Evolutionary conservation across 2,888 invertebrate species (phyloP).

Genomic region (Epinotia nisella): DNA sequence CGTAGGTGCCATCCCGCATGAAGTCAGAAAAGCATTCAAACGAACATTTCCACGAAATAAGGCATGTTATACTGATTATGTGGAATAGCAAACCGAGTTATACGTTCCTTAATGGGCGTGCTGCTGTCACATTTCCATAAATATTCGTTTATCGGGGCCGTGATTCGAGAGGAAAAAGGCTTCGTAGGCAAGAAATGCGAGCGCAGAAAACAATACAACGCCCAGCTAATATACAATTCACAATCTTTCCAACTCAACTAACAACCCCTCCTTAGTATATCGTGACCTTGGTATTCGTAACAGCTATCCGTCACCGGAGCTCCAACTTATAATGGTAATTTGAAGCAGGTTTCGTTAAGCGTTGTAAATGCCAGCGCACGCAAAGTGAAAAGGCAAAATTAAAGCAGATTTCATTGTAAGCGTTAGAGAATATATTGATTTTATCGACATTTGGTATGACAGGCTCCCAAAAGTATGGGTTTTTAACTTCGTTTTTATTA

Average conservation of each 20-base stretch:
- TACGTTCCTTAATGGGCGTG: conserved; percentile 32
- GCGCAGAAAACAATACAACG: conserved; percentile 55
- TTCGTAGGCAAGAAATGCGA: conserved; percentile 55
- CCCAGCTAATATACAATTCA: not conserved
- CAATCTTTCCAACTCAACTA: not conserved
- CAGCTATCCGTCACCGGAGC: not conserved
- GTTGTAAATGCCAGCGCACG: conserved; percentile 11
- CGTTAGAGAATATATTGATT: not conserved
- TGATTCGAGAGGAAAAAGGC: conserved; percentile 68
- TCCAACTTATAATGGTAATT: not conserved
- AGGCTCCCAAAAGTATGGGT: not conserved
- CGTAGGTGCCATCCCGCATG: not conserved
- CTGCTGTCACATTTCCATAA: conserved; percentile 70
- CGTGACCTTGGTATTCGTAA: not conserved
- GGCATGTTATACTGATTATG: conserved; percentile 38
- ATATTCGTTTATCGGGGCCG: conserved; percentile 74
- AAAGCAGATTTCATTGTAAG: conserved; percentile 17
- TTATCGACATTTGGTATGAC: not conserved
- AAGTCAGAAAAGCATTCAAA: conserved; percentile 21
- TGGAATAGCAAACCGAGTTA: conserved; percentile 35
- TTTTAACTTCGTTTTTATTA: not conserved
- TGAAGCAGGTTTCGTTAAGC: not conserved
- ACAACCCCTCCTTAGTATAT: not conserved
- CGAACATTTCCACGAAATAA: conserved; percentile 34
- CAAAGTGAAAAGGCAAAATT: conserved; percentile 29